Evolutionary conservation across 1,140 invertebrate genomes (phyloP).

Genomic region (Zaprionus gabonicus): DNA sequence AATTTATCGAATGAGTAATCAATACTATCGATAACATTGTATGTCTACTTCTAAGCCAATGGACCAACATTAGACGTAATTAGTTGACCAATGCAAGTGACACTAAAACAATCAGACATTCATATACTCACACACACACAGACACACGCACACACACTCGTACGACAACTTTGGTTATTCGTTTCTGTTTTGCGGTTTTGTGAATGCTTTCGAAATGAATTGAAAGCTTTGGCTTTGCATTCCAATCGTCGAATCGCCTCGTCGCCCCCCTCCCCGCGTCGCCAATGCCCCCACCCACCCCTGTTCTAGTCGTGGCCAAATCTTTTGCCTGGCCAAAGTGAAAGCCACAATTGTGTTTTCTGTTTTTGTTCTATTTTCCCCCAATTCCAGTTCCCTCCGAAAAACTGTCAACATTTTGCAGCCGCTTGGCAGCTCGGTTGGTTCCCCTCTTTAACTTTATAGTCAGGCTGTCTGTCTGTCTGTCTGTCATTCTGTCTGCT

Average conservation of each 20-base stretch:
- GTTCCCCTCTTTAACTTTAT: not conserved
- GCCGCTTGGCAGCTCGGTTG: conserved; percentile 18
- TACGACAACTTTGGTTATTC: conserved; percentile 7
- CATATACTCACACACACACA: not conserved
- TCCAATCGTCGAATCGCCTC: conserved; percentile 28
- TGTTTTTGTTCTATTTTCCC: conserved; percentile 35
- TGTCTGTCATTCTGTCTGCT: not conserved
- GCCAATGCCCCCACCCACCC: not conserved
- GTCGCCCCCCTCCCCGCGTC: not conserved
- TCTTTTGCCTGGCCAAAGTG: conserved; percentile 16
- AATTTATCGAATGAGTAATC: not conserved
- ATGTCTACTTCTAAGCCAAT: not conserved
- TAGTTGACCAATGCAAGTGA: conserved; percentile 10
- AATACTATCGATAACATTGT: not conserved
- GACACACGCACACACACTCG: not conserved
- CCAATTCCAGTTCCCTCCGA: not conserved
- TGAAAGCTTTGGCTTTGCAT: conserved; percentile 31
- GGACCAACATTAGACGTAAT: conserved; percentile 11
- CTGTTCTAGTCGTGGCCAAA: not conserved
- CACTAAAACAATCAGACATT: conserved; percentile 9
- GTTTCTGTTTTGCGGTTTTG: conserved; percentile 41
- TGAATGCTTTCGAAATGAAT: conserved; percentile 38
- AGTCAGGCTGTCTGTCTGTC: conserved; percentile 18
- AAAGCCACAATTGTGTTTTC: conserved; percentile 65
- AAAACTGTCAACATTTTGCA: conserved; percentile 72